Conservation (phyloP, 2,888 invertebrate species). For the Pterostichus madidus region DNA sequence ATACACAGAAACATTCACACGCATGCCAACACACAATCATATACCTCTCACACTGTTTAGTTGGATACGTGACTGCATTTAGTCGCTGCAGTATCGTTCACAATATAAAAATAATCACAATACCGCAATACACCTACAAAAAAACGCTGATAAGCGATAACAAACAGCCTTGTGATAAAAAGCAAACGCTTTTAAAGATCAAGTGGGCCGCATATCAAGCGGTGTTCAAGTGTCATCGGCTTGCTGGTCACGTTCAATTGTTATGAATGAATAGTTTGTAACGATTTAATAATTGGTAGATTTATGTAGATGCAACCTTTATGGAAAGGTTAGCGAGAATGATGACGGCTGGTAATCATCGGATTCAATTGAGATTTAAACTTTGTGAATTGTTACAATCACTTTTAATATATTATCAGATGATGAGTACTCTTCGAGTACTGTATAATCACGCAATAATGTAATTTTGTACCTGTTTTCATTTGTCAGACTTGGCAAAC, state of each 20-base stretch:
- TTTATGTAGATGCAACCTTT: slow-evolving; percentile 26
- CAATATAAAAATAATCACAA: slow-evolving; percentile 18
- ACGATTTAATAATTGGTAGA: slow-evolving; percentile 14
- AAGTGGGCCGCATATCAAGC: not conserved
- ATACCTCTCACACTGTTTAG: too few species aligned
- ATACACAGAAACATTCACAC: slow-evolving; percentile 19
- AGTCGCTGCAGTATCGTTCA: slow-evolving; percentile 13
- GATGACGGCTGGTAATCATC: not conserved
- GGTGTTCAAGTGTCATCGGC: not conserved
- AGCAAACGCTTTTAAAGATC: not conserved
- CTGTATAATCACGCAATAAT: not conserved
- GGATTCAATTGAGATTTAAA: slow-evolving; percentile 18
- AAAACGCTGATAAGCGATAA: not conserved
- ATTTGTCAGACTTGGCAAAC: too few species aligned
- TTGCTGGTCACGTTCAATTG: not conserved
- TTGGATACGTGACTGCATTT: not conserved
- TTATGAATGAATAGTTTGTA: slow-evolving; percentile 20
- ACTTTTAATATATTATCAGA: slow-evolving; percentile 13
- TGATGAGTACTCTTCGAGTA: not conserved
- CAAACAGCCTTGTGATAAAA: not conserved
- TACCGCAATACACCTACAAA: not conserved
- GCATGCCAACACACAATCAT: too few species aligned
- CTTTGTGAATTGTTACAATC: slow-evolving; percentile 26
- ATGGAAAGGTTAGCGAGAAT: not conserved
- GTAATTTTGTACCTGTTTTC: not conserved